Conservation (phyloP, 1,140 invertebrate genomes). For the Zaprionus taronus region DNA sequence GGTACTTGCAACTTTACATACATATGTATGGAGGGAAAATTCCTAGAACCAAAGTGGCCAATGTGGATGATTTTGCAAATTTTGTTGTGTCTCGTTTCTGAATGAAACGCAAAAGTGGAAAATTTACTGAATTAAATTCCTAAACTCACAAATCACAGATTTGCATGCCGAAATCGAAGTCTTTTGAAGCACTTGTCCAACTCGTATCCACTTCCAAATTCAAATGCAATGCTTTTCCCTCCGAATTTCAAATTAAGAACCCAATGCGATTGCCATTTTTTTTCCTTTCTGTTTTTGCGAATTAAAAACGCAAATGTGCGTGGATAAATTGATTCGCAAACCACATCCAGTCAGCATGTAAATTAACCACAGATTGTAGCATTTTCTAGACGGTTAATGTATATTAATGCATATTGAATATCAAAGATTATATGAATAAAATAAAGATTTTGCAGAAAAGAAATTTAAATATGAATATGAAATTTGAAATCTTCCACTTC, state of each 20-base stretch:
- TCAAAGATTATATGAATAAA: too few species aligned
- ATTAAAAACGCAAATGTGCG: slow-evolving; percentile 13
- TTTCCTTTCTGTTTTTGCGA: not conserved
- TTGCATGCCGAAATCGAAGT: slow-evolving; percentile 40
- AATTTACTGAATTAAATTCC: slow-evolving; percentile 57
- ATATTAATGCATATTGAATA: too few species aligned
- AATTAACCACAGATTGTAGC: not conserved
- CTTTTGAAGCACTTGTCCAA: slow-evolving; percentile 43
- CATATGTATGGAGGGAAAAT: slow-evolving; percentile 35
- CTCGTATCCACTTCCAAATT: slow-evolving; percentile 41
- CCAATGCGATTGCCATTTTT: not conserved
- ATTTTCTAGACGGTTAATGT: not conserved
- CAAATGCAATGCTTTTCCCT: slow-evolving; percentile 31
- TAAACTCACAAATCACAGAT: slow-evolving; percentile 28
- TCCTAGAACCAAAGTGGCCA: slow-evolving; percentile 22
- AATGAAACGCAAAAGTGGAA: slow-evolving; percentile 51
- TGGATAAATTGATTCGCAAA: not conserved
- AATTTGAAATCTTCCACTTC: too few species aligned
- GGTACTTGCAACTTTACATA: slow-evolving; percentile 10
- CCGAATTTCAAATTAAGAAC: slow-evolving; percentile 50
- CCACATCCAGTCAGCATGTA: not conserved
- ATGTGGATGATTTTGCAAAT: slow-evolving; percentile 49
- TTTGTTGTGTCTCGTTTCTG: slow-evolving; percentile 41
- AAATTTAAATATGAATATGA: too few species aligned
- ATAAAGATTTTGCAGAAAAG: too few species aligned